Evolutionary conservation across 2,113 vertebrate species (phyloP).

Genomic region (Panthera uncia): DNA sequence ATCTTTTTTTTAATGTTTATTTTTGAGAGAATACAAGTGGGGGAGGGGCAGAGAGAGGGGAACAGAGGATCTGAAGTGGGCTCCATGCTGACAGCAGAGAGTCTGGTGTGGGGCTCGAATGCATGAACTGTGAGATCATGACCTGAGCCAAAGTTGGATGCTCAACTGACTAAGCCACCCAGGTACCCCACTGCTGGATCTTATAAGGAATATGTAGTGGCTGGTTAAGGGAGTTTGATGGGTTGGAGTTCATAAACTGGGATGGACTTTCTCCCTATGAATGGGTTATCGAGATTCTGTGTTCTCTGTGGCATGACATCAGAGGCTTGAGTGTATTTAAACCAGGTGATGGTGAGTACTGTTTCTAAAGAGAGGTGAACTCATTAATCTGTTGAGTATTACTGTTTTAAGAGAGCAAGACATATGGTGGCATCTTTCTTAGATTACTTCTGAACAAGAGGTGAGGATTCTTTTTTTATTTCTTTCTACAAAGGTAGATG

Average conservation of each 20-base stretch:
- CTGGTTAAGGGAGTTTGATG: neutral
- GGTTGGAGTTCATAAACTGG: neutral
- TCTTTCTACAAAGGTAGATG: neutral
- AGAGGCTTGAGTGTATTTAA: neutral
- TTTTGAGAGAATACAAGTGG: too few relatives aligned
- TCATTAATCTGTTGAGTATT: neutral
- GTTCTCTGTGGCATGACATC: neutral
- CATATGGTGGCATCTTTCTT: neutral
- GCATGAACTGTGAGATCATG: too few relatives aligned
- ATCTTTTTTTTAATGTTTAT: neutral
- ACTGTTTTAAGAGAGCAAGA: neutral
- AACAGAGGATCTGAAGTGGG: too few relatives aligned
- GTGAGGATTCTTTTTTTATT: neutral
- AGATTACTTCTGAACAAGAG: neutral
- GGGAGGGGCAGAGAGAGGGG: too few relatives aligned
- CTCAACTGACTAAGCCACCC: too few relatives aligned
- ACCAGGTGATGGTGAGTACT: neutral
- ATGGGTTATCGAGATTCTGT: neutral
- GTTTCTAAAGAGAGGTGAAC: constrained; percentile 2
- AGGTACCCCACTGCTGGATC: too few relatives aligned
- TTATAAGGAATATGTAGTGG: neutral
- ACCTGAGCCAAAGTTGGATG: too few relatives aligned
- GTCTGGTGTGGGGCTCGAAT: too few relatives aligned
- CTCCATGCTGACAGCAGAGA: too few relatives aligned
- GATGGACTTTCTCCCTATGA: neutral